Conservation (phyloP, 2,888 invertebrate species). For the Diogma glabrata region DNA sequence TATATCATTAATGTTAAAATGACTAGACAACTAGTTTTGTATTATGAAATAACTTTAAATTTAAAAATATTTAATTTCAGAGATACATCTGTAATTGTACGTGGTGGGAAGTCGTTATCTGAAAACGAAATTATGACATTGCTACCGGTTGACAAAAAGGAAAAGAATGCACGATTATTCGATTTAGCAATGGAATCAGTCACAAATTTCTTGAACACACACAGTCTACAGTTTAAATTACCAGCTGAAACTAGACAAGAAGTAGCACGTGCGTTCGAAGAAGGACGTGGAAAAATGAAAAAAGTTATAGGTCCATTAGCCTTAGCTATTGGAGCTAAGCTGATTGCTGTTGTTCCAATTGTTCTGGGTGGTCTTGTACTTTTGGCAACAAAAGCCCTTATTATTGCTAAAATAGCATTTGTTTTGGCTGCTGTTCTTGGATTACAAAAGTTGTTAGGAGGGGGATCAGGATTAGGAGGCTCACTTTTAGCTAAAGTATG, state of each 20-base stretch:
- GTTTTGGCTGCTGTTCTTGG: slow-evolving; percentile 58
- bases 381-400: slow-evolving; percentile 61
- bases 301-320: slow-evolving; percentile 57
- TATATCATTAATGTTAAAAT: too few species aligned
- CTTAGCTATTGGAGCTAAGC: slow-evolving; percentile 57
- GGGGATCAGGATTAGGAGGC: slow-evolving; percentile 32
- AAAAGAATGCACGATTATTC: slow-evolving; percentile 41
- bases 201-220: slow-evolving; percentile 44
- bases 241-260: slow-evolving; percentile 52
- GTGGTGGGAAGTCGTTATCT: slow-evolving; percentile 33
- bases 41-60: too few species aligned
- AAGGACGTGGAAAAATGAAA: slow-evolving; percentile 70
- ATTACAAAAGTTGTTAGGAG: slow-evolving; percentile 53
- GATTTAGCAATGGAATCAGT: slow-evolving; percentile 45
- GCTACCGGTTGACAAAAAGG: slow-evolving; percentile 41
- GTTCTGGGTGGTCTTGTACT: slow-evolving; percentile 60
- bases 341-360: slow-evolving; percentile 57
- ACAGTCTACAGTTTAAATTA: slow-evolving; percentile 57
- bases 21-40: too few species aligned
- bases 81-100: slow-evolving; percentile 31
- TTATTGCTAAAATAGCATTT: slow-evolving; percentile 68
- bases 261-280: slow-evolving; percentile 60
- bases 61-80: too few species aligned
- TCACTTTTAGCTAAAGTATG: slow-evolving; percentile 25
- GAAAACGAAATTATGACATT: slow-evolving; percentile 41